Evolutionary conservation across 2,113 vertebrate species (phyloP).

Genomic region (Meleagris gallopavo): DNA sequence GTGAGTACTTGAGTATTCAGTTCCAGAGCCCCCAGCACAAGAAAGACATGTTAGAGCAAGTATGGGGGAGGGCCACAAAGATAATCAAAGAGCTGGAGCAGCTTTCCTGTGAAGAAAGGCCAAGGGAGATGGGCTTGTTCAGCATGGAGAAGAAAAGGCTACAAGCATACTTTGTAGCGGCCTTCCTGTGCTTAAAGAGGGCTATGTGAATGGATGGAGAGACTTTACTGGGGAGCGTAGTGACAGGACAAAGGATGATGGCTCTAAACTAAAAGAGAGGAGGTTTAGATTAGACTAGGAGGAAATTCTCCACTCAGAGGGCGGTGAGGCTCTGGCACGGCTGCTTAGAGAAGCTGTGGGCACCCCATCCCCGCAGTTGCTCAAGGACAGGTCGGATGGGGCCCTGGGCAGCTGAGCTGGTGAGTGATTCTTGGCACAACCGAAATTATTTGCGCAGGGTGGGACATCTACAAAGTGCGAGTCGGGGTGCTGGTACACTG

Average conservation of each 20-base stretch:
- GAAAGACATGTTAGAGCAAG: not conserved
- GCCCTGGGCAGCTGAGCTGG: not conserved
- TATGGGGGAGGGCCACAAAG: not conserved
- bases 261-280: not conserved
- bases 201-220: not conserved
- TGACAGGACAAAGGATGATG: not conserved
- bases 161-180: not conserved
- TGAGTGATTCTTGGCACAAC: too few species aligned
- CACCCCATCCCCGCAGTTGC: not conserved
- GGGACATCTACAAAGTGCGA: too few species aligned
- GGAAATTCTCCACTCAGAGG: not conserved
- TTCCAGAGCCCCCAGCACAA: not conserved
- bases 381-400: not conserved
- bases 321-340: not conserved
- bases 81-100: not conserved
- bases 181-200: not conserved
- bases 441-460: too few species aligned
- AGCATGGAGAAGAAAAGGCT: not conserved
- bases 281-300: not conserved
- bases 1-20: not conserved
- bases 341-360: not conserved
- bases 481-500: not conserved
- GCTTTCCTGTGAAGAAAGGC: not conserved
- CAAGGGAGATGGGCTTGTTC: not conserved
- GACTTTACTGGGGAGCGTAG: not conserved